Evolutionary conservation across 2,797 vertebrate species (phyloP).

Genomic region (Carcharodon carcharias): DNA sequence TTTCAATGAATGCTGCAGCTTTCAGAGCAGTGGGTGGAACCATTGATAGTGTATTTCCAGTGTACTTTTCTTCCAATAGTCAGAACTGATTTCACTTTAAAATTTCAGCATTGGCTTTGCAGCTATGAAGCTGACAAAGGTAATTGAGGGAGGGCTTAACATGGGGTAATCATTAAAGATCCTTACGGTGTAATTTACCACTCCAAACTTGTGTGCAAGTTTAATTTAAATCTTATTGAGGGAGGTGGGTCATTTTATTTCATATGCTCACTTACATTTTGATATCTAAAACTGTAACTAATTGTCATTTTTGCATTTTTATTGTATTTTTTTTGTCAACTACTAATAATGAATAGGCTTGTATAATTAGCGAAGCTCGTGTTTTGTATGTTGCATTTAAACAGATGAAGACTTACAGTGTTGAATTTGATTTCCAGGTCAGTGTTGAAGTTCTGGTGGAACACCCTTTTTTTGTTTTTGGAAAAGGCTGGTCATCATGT

Average conservation of each 20-base stretch:
- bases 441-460: conserved; percentile 94
- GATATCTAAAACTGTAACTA: background rate
- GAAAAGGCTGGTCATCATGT: conserved; percentile 98
- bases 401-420: background rate
- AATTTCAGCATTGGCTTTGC: background rate
- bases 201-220: background rate
- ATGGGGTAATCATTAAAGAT: background rate
- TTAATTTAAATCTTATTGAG: background rate
- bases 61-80: background rate
- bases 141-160: background rate
- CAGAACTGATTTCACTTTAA: background rate
- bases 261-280: background rate
- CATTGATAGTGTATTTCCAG: background rate
- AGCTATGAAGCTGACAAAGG: background rate
- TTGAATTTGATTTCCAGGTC: conserved; percentile 61
- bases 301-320: background rate
- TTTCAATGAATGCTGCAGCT: background rate
- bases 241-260: background rate
- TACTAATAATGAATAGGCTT: background rate
- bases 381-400: background rate
- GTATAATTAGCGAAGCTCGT: background rate
- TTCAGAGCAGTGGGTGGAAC: background rate
- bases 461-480: conserved; percentile 98
- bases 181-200: background rate
- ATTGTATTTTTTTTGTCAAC: background rate